Conservation (phyloP, 2,888 invertebrate species). For the Oscheius myriophilus region DNA sequence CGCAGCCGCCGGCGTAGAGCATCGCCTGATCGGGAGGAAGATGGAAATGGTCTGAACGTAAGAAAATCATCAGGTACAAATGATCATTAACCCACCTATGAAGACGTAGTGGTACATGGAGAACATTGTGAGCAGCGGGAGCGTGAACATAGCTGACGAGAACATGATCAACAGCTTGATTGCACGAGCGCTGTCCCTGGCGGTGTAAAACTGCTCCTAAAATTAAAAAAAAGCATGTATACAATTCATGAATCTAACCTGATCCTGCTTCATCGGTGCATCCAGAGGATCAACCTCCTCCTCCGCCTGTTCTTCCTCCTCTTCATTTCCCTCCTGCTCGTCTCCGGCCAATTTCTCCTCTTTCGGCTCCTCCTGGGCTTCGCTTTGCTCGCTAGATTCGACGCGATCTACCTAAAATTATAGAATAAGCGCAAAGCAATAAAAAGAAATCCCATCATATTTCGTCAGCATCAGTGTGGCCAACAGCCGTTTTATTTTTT, state of each 20-base stretch:
- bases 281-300: conserved; percentile 33
- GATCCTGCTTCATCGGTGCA: conserved; percentile 41
- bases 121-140: conserved; percentile 61
- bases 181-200: conserved; percentile 40
- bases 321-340: conserved; percentile 2
- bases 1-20: conserved; percentile 60
- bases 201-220: conserved; percentile 50
- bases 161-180: conserved; percentile 54
- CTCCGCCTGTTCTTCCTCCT: conserved; percentile 14
- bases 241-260: conserved; percentile 23
- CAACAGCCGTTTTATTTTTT: no score
- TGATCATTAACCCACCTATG: conserved; percentile 43
- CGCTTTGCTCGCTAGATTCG: conserved; percentile 9
- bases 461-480: no score
- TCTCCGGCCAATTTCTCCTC: neutral
- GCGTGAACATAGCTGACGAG: conserved; percentile 61
- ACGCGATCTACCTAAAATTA: conserved; percentile 12
- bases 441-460: no score
- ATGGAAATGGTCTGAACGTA: conserved; percentile 53
- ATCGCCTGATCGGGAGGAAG: conserved; percentile 49
- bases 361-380: neutral
- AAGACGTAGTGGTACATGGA: conserved; percentile 59
- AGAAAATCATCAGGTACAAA: neutral
- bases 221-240: neutral
- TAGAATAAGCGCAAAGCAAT: neutral